These are phyloP conservation scores for Otus scops DNA, from an alignment of 2,797 vertebrate species.

Conservation along the genomic window DNA sequence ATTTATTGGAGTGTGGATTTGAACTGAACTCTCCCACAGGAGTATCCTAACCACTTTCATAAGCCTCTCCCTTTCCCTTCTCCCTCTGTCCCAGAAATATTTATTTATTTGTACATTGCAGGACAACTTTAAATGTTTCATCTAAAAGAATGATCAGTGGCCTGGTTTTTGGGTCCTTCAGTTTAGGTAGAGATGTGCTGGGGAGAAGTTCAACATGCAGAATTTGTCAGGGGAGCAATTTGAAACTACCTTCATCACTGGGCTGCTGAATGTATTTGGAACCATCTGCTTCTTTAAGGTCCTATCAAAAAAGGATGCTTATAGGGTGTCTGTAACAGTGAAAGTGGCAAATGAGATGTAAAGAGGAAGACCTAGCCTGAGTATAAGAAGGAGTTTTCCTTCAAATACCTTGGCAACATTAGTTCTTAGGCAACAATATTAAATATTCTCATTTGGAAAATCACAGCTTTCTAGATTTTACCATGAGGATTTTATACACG, in stretches of 20 bases:
- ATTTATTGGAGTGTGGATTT: not conserved
- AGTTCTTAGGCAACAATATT: not conserved
- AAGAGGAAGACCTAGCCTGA: not conserved
- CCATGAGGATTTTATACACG: not conserved
- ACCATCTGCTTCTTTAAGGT: not conserved
- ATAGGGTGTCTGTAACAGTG: not conserved
- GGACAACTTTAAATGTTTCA: not conserved
- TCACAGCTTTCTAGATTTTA: not conserved
- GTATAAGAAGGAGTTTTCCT: not conserved
- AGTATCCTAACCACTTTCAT: not conserved
- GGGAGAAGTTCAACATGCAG: not conserved
- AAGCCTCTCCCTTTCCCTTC: not conserved
- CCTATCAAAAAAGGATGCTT: not conserved
- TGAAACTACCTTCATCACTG: not conserved
- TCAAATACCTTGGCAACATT: not conserved
- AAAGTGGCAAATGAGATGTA: not conserved
- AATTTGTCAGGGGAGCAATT: not conserved
- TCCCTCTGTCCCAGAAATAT: not conserved
- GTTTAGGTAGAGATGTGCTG: not conserved
- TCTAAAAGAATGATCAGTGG: not conserved
- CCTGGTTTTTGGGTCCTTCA: not conserved
- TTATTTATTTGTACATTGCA: not conserved
- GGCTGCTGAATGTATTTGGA: not conserved
- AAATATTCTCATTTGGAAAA: not conserved
- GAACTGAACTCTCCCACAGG: not conserved